Evolutionary conservation across 2,888 invertebrate genomes (phyloP).

Genomic region (Parnassius mnemosyne): DNA sequence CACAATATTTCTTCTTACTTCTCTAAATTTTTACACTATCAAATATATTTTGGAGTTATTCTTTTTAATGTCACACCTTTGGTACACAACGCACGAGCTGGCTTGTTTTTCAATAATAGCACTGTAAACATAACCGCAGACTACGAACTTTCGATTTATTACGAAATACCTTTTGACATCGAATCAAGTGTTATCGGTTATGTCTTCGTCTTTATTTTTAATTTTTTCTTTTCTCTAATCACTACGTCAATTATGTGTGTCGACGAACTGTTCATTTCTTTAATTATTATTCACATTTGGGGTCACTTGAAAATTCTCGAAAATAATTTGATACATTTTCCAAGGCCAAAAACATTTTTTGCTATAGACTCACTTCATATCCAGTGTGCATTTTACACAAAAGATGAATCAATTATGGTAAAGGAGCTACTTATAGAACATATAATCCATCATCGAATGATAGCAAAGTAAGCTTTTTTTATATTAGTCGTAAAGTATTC

Average conservation of each 20-base stretch:
- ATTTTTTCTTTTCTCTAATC: conserved; percentile 5
- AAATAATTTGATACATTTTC: conserved; percentile 25
- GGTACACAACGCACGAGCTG: conserved; percentile 15
- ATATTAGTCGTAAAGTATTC: too few species aligned
- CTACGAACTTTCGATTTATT: conserved; percentile 22
- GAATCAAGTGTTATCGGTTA: conserved; percentile 14
- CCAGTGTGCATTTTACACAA: conserved; percentile 2
- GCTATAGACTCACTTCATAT: not conserved
- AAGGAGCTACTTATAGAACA: conserved; percentile 23
- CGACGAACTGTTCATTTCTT: conserved; percentile 9
- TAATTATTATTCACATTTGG: conserved; percentile 28
- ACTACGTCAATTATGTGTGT: conserved; percentile 3
- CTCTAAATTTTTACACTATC: conserved; percentile 5
- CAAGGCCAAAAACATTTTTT: conserved; percentile 11
- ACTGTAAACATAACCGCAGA: conserved; percentile 13
- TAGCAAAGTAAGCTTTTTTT: conserved; percentile 25
- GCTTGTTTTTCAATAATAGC: conserved; percentile 7
- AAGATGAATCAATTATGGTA: conserved; percentile 19
- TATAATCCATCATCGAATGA: conserved; percentile 29
- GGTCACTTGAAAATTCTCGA: conserved; percentile 30
- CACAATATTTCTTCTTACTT: conserved; percentile 6
- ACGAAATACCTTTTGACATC: conserved; percentile 20
- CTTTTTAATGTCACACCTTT: conserved; percentile 20
- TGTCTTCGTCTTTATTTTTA: conserved; percentile 11
- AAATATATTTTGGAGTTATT: conserved; percentile 15